Evolutionary conservation across 2,113 vertebrate species (phyloP).

Genomic region (Nesoenas mayeri): DNA sequence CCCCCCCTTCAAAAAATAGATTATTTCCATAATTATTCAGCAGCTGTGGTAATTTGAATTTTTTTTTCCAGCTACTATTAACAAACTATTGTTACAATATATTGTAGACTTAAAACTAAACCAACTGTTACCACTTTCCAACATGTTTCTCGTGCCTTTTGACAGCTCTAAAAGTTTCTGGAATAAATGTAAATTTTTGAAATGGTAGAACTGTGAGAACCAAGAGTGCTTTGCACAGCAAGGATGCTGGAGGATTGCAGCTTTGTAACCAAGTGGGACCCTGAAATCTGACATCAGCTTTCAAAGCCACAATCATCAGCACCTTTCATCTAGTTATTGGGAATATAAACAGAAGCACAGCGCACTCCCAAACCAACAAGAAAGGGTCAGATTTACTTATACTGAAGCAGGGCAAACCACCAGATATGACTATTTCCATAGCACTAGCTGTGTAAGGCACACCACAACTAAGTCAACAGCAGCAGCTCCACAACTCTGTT

Average conservation of each 20-base stretch:
- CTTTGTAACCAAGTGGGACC: background rate
- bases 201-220: background rate
- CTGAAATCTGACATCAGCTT: background rate
- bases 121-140: background rate
- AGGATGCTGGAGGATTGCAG: background rate
- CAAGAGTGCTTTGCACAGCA: background rate
- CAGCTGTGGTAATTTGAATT: background rate
- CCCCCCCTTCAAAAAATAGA: too few species aligned
- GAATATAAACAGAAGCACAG: background rate
- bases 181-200: background rate
- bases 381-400: background rate
- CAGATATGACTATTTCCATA: background rate
- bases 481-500: background rate
- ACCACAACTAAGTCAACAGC: background rate
- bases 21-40: background rate
- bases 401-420: background rate
- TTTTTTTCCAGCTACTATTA: background rate
- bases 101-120: background rate
- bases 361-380: background rate
- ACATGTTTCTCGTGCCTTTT: background rate
- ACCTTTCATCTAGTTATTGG: background rate
- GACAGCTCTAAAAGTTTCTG: background rate
- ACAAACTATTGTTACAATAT: background rate
- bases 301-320: background rate
- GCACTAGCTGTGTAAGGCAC: rapidly evolving